Base-by-base conservation (phyloP, 2,113 vertebrate species). In the Gallinago paraguaiae region DNA sequence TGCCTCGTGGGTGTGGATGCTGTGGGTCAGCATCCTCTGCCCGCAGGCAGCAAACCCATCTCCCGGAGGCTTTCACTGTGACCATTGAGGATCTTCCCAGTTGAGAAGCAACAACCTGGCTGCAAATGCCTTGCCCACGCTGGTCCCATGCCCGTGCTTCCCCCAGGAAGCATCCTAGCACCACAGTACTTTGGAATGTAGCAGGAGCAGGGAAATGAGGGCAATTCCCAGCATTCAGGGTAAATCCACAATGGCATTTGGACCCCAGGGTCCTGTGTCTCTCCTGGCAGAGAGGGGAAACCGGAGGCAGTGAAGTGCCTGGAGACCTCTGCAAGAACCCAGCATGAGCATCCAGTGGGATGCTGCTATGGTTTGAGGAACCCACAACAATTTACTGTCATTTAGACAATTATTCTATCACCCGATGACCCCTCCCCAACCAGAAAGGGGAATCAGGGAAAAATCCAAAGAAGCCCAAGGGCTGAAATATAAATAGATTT, bases 281-380 rank as follows among this genome's bases (percentile, higher is more conserved):
- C 20, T n/a, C 27, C 56, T 30, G 37, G 35, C n/a, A 28, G 46
- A 25, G 51, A 25, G 31, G 41, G 27, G 14, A 45, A 13, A 46
- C 3, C 0, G 0, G 76, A 25, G 70, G 27, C 64, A 25, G 56
- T 5, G 8, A 6, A 41, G 39, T 2, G 13, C 87, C 43, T 7
- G 37, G n/a, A 50, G 25, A 70, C 31, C 50, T 60, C n/a, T 28
- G 28, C 64, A 33, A 23, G 37, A 45, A 6, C n/a, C 8, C 31
- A 46, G 37, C 23, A 11, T 11, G 8, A 2, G 28, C 11, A 1
- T n/a, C 33, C 4, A 1, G 0, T 3, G 27, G 33, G 23, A 54
- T 0, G 0, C 4, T 9, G 37, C 28, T 28, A 63, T 18, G 37
- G 7, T 63, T 63, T 39, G 60, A 63, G 37, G 60, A 63, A 27